These are phyloP conservation scores for Alcedo atthis DNA, from an alignment of 2,797 vertebrate species.

Conservation along the genomic window DNA sequence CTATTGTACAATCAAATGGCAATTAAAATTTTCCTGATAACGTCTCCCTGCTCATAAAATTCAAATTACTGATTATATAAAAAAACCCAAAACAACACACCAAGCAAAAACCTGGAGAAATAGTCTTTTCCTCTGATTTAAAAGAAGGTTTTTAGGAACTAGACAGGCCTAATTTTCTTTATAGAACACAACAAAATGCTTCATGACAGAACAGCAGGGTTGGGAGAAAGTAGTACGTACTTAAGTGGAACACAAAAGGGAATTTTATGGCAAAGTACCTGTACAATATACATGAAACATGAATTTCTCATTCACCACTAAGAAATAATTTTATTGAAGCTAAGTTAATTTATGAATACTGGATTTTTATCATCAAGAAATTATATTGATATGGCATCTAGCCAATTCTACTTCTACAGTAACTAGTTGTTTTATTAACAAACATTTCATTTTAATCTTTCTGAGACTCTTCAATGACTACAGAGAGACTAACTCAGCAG, in stretches of 20 bases:
- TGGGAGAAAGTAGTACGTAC: background rate
- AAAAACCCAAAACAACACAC: background rate
- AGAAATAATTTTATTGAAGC: background rate
- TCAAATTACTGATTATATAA: background rate
- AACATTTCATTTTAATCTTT: slow-evolving; percentile 44
- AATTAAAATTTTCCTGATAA: background rate
- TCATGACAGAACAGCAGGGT: background rate
- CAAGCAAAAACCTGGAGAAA: background rate
- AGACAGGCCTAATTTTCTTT: background rate
- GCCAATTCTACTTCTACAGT: background rate
- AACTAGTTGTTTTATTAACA: slow-evolving; percentile 17
- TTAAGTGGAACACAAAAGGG: background rate
- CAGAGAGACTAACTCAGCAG: slow-evolving; percentile 37
- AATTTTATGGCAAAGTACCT: background rate
- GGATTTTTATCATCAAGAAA: background rate
- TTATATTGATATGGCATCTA: background rate
- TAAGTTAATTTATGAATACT: background rate
- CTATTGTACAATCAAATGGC: background rate
- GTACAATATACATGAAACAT: background rate
- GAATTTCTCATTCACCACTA: background rate
- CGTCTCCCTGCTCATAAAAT: background rate
- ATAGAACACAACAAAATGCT: background rate
- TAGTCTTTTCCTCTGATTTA: background rate
- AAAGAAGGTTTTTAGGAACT: background rate
- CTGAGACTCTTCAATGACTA: slow-evolving; percentile 32